Evolutionary conservation across 2,113 vertebrate species (phyloP).

Genomic region (Aspidoscelis tigris): DNA sequence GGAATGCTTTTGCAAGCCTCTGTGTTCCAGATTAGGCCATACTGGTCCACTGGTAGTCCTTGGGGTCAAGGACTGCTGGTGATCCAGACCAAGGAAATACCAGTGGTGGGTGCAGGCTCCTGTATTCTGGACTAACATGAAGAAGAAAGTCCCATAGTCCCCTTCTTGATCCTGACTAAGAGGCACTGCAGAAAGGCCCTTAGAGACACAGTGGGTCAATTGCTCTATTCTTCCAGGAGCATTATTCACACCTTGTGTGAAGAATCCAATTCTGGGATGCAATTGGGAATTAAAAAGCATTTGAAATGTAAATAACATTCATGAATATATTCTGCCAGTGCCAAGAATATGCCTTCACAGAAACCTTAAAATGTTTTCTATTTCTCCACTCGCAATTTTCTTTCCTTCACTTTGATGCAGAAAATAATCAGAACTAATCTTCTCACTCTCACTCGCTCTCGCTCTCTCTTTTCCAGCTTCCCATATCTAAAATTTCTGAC

Average conservation of each 20-base stretch:
- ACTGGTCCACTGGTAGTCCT: too few relatives aligned
- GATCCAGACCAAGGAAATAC: too few relatives aligned
- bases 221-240: slow-evolving; percentile 36
- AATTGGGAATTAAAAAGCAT: slow-evolving; percentile 44
- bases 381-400: slow-evolving; percentile 33
- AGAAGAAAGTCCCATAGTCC: too few relatives aligned
- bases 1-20: too few relatives aligned
- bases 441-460: background rate
- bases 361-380: slow-evolving; percentile 18
- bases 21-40: too few relatives aligned
- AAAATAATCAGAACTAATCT: slow-evolving; percentile 31
- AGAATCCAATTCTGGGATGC: slow-evolving; percentile 29
- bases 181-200: slow-evolving; percentile 14
- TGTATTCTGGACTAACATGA: too few relatives aligned
- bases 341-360: slow-evolving; percentile 35
- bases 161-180: too few relatives aligned
- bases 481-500: slow-evolving; percentile 20
- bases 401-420: slow-evolving; percentile 43
- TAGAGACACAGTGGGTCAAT: background rate
- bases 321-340: slow-evolving; percentile 53
- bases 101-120: too few relatives aligned
- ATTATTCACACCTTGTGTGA: slow-evolving; percentile 52
- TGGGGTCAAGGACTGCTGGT: too few relatives aligned
- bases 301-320: slow-evolving; percentile 71
- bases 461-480: slow-evolving; percentile 14